Conservation (phyloP, 2,888 invertebrate species). For the Charanyca ferruginea region DNA sequence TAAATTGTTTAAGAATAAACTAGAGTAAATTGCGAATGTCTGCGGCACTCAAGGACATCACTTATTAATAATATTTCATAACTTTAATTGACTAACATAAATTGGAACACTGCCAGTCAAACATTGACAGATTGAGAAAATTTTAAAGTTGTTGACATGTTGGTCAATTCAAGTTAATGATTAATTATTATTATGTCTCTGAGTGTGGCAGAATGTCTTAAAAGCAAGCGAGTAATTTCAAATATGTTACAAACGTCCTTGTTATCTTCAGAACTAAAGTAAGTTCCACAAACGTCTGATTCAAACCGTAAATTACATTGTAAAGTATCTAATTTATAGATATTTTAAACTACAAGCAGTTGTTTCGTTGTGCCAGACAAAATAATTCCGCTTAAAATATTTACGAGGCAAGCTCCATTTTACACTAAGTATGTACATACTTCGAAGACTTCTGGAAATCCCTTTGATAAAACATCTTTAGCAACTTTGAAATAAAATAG, state of each 20-base stretch:
- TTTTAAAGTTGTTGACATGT: too few species aligned
- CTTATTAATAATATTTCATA: too few species aligned
- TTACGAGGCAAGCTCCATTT: slow-evolving; percentile 55
- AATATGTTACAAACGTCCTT: slow-evolving; percentile 26
- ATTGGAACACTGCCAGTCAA: too few species aligned
- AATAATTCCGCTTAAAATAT: slow-evolving; percentile 61
- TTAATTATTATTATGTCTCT: too few species aligned
- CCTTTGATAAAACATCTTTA: slow-evolving; percentile 34
- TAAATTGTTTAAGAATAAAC: slow-evolving; percentile 8
- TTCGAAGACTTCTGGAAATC: slow-evolving; percentile 34
- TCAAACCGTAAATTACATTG: slow-evolving; percentile 36
- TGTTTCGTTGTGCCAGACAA: slow-evolving; percentile 47
- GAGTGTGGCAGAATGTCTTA: too few species aligned
- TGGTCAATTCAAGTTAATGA: too few species aligned
- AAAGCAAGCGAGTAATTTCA: slow-evolving; percentile 13
- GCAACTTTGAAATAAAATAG: slow-evolving; percentile 23
- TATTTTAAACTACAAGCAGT: slow-evolving; percentile 50
- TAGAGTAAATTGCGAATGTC: background rate
- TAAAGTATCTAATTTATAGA: slow-evolving; percentile 52
- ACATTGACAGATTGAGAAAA: too few species aligned
- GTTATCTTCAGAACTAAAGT: slow-evolving; percentile 11
- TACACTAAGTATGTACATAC: slow-evolving; percentile 34
- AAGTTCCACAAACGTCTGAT: slow-evolving; percentile 7
- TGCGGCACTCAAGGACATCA: too few species aligned
- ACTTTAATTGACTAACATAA: too few species aligned